Evolutionary conservation across 2,797 vertebrate species (phyloP).

Genomic region (Sebastes minor): DNA sequence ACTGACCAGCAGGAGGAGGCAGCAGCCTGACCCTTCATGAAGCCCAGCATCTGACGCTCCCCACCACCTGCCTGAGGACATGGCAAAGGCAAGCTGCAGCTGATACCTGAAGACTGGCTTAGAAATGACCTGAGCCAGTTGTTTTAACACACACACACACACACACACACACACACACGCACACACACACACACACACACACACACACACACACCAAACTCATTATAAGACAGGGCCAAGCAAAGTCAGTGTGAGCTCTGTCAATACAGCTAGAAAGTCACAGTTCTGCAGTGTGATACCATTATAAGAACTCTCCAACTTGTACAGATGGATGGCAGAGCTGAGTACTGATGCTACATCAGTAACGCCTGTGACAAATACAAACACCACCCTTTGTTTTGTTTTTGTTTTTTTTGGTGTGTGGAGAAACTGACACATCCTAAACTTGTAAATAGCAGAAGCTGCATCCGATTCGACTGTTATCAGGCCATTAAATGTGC

Average conservation of each 20-base stretch:
- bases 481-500: no score
- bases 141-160: neutral
- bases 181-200: no score
- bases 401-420: neutral
- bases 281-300: slow-evolving; percentile 7
- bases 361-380: neutral
- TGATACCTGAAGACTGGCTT: slow-evolving; percentile 7
- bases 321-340: neutral
- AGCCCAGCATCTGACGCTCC: slow-evolving; percentile 7
- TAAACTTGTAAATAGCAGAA: neutral
- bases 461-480: no score
- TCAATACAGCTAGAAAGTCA: slow-evolving; percentile 27
- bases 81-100: neutral
- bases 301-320: neutral
- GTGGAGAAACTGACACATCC: neutral
- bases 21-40: slow-evolving; percentile 24
- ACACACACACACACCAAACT: neutral
- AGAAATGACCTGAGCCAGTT: slow-evolving; percentile 36
- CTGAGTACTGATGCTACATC: slow-evolving; percentile 2
- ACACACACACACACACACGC: neutral
- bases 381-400: neutral
- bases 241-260: neutral
- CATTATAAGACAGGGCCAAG: neutral
- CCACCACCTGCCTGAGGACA: neutral
- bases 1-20: slow-evolving; percentile 5